Conservation (phyloP, 2,113 vertebrate species). For the Laticauda colubrina region DNA sequence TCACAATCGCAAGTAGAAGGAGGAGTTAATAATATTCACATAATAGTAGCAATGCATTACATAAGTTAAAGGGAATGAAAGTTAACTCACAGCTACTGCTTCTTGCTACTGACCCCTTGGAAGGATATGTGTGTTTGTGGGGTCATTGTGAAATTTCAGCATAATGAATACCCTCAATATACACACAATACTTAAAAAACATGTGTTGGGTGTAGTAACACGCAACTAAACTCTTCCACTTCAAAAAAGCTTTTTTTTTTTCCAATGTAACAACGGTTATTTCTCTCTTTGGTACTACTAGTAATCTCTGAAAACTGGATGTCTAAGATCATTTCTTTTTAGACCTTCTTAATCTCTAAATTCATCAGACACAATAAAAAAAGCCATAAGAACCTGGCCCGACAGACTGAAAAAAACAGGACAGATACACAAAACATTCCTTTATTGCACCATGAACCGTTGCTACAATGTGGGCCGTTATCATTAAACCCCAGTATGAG, state of each 20-base stretch:
- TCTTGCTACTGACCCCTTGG: neutral
- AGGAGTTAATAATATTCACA: neutral
- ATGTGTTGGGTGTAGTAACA: neutral
- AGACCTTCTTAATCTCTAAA: neutral
- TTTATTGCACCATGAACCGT: conserved; percentile 59
- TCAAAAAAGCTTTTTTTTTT: neutral
- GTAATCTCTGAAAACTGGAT: neutral
- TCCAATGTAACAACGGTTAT: neutral
- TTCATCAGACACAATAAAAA: too few species aligned
- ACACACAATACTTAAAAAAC: neutral
- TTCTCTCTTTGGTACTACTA: neutral
- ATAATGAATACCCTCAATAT: neutral
- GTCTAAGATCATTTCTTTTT: neutral
- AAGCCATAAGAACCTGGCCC: neutral
- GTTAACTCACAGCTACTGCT: neutral
- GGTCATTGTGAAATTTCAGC: neutral
- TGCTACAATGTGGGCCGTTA: conserved; percentile 24
- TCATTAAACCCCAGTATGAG: neutral
- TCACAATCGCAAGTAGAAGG: too few species aligned
- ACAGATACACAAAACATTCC: conserved; percentile 15
- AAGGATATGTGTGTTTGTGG: neutral
- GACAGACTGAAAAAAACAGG: neutral
- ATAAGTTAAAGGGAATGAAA: neutral
- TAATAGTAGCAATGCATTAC: neutral
- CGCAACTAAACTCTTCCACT: neutral